Conservation (phyloP, 2,888 invertebrate species). For the Apotomis betuletana region DNA sequence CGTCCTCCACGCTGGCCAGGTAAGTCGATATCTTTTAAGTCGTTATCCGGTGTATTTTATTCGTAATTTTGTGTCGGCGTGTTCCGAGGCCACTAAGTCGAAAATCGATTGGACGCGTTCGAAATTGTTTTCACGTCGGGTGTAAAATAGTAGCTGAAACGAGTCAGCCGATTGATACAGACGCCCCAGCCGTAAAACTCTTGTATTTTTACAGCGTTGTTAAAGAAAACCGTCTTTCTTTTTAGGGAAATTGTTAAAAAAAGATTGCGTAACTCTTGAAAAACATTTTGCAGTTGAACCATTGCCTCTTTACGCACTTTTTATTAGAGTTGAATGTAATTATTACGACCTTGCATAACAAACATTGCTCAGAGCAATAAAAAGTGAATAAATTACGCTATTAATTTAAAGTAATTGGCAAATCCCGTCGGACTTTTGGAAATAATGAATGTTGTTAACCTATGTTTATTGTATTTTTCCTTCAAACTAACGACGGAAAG, state of each 20-base stretch:
- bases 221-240: conserved; percentile 23
- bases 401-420: neutral
- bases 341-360: conserved; percentile 17
- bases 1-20: conserved; percentile 83
- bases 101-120: conserved; percentile 78
- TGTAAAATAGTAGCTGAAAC: conserved; percentile 74
- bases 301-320: conserved; percentile 23
- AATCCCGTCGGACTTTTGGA: neutral
- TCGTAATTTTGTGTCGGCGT: conserved; percentile 44
- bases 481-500: no score
- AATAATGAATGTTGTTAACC: no score
- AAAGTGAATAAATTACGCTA: neutral
- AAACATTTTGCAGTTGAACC: conserved; percentile 16
- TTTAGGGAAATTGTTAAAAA: conserved; percentile 14
- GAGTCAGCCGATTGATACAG: conserved; percentile 55
- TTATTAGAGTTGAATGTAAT: conserved; percentile 1
- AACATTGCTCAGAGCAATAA: conserved; percentile 2
- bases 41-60: conserved; percentile 41
- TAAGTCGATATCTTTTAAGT: conserved; percentile 59
- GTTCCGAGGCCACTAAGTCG: conserved; percentile 61
- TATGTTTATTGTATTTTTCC: no score
- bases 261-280: conserved; percentile 33
- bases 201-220: conserved; percentile 45
- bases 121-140: conserved; percentile 76
- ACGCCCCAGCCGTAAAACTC: conserved; percentile 70